Evolutionary conservation across 2,797 vertebrate species (phyloP).

Genomic region (Acrocephalus scirpaceus): DNA sequence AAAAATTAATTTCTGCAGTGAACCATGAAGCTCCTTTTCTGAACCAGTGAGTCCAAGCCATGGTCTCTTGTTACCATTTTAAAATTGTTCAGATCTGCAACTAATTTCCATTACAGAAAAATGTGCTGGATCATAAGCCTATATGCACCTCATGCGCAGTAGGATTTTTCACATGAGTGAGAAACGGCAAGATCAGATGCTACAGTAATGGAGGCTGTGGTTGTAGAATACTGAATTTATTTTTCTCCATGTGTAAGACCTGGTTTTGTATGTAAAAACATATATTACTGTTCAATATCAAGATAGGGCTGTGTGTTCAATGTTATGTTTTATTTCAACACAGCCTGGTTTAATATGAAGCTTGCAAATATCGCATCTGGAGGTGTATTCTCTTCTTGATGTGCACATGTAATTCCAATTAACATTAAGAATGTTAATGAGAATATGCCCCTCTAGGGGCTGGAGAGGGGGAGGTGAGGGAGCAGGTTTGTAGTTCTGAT

Average conservation of each 20-base stretch:
- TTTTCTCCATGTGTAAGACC: background rate
- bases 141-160: background rate
- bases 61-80: background rate
- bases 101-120: conserved; percentile 14
- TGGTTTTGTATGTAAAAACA: background rate
- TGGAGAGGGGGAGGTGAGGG: conserved; percentile 30
- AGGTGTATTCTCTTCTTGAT: conserved; percentile 67
- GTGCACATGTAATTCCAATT: conserved; percentile 78
- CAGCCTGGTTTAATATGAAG: conserved; percentile 56
- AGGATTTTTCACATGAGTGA: conserved; percentile 13
- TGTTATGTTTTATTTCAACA: conserved; percentile 64
- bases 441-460: conserved; percentile 65
- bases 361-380: conserved; percentile 77
- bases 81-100: background rate
- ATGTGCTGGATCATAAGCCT: conserved; percentile 22
- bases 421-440: conserved; percentile 73
- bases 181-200: background rate
- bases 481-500: conserved; percentile 71
- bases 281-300: conserved; percentile 1
- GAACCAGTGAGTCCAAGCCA: background rate
- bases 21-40: background rate
- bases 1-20: background rate
- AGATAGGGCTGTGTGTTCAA: conserved; percentile 2
- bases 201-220: background rate
- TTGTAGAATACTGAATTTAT: background rate